These are phyloP conservation scores for Rana temporaria DNA, from an alignment of 2,113 vertebrate genomes.

Conservation along the genomic window DNA sequence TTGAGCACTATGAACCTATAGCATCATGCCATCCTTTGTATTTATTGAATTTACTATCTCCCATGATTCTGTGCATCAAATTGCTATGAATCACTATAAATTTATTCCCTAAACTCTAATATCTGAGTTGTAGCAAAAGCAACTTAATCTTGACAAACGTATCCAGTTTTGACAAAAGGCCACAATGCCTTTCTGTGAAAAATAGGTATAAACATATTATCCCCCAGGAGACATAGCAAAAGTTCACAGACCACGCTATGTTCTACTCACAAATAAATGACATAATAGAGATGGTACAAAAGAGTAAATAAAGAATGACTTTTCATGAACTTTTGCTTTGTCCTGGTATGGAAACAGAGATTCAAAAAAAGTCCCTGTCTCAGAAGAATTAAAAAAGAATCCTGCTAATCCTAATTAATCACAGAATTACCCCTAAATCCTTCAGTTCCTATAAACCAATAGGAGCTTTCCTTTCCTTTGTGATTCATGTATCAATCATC, in stretches of 20 bases:
- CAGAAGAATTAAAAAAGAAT: background rate
- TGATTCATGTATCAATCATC: too few relatives aligned
- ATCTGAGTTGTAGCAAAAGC: background rate
- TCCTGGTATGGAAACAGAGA: background rate
- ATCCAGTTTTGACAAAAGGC: background rate
- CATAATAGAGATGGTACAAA: background rate
- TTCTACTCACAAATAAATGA: background rate
- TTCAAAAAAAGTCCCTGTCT: background rate
- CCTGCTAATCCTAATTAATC: too few relatives aligned
- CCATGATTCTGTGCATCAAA: background rate
- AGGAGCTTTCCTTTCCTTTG: too few relatives aligned
- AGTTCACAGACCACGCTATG: background rate
- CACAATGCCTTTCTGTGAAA: background rate
- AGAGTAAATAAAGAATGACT: background rate
- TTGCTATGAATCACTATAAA: background rate
- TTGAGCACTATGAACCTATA: too few relatives aligned
- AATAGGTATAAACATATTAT: background rate
- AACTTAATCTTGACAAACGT: background rate
- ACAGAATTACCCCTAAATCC: too few relatives aligned
- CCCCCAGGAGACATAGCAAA: conserved; percentile 17
- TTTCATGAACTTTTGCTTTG: conserved; percentile 1
- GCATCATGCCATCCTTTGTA: too few relatives aligned
- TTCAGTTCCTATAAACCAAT: too few relatives aligned
- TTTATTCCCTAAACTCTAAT: background rate
- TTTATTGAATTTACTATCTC: too few relatives aligned